A percentile compares a stretch with the other conserved stretches of the same genome.
phyloP scores from a whole-genome alignment of 2,888 invertebrate genomes.

The Ectemnius lituratus region DNA sequence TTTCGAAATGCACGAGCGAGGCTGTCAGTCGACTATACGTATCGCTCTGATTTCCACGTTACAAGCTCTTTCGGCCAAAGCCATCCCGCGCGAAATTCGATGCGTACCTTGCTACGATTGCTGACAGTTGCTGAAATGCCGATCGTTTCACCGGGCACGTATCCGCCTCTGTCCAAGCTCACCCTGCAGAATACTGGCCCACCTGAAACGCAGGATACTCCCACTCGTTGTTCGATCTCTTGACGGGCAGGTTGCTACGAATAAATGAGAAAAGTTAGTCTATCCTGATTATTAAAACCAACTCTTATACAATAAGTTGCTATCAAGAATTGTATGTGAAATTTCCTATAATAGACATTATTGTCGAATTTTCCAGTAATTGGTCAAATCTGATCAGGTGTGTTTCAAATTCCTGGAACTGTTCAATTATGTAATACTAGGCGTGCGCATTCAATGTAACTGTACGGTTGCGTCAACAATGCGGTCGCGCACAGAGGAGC shows the following conservation, averaged over 20 bases:
- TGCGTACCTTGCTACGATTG: slow-evolving; percentile 88
- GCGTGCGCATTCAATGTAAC: slow-evolving; percentile 44
- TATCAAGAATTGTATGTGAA: too few species aligned
- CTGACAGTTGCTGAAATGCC: slow-evolving; percentile 90
- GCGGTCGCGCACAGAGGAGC: slow-evolving; percentile 38
- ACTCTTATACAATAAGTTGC: too few species aligned
- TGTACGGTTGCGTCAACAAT: slow-evolving; percentile 48
- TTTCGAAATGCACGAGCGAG: slow-evolving; percentile 13
- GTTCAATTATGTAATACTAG: slow-evolving; percentile 44
- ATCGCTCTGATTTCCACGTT: slow-evolving; percentile 19
- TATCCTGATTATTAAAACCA: too few species aligned
- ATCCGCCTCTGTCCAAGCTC: slow-evolving; percentile 93
- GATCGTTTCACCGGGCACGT: slow-evolving; percentile 96
- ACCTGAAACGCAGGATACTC: slow-evolving; percentile 92
- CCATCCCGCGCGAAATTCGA: slow-evolving; percentile 31
- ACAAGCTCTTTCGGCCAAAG: slow-evolving; percentile 35
- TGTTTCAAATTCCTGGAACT: slow-evolving; percentile 14
- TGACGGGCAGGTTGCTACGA: slow-evolving; percentile 91
- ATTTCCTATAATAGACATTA: too few species aligned
- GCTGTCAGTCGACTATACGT: slow-evolving; percentile 24
- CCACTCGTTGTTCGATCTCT: slow-evolving; percentile 93
- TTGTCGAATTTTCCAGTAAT: too few species aligned
- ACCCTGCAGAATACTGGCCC: slow-evolving; percentile 93
- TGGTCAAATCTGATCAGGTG: too few species aligned
- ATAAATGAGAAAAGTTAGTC: not conserved